Evolutionary conservation across 2,888 invertebrate genomes (phyloP), one percentile per base, ranked within the genome.

Genomic region (Boloria euphrosyne): DNA sequence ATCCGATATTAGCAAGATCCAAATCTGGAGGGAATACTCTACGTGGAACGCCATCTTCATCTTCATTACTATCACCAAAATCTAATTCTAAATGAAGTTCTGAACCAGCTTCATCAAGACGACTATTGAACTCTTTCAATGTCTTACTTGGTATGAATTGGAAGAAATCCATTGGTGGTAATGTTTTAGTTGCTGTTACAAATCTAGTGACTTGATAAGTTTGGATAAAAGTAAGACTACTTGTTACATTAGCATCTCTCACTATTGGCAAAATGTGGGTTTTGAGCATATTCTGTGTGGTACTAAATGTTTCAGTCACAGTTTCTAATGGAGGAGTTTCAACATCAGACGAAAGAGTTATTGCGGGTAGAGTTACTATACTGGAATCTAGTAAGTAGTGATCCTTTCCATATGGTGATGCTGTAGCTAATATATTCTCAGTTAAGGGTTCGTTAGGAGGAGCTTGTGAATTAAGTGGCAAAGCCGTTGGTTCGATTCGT

Each of bases 281-380:
- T 86, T 97, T 97, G 17, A 97, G 89, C 92, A 97, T 95, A 13
- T 96, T 94, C 84, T 98, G 97, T 0, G 97, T 97, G 5, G 98
- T 97, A 75, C 97, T 97, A 87, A 97, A 98, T 3, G 97, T 97
- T 87, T 98, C 97, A 0, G 97, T 97, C 52, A 97, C 92, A 0
- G 97, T 97, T 90, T 97, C 97, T 60, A 98, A 86, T 0, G 97
- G 97, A 14, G 97, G 97, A 0, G 97, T 97, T 83, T 96, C 96
- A 82, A 95, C 94, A 76, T 95, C 96, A 13, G 95, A 94, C 7
- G 95, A 94, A 50, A 97, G 88, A 67, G 95, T 95, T 70, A 98
- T 94, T 0, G 97, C 94, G 13, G 97, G 97, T 47, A 98, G 90
- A 1, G 97, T 97, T 13, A 96, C 97, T 64, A 97, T 94, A 76